A percentile compares a stretch with the other conserved stretches of the same genome.
Evolutionary conservation across 2,888 invertebrate genomes (phyloP).

Genomic region (Coelopa pilipes): DNA sequence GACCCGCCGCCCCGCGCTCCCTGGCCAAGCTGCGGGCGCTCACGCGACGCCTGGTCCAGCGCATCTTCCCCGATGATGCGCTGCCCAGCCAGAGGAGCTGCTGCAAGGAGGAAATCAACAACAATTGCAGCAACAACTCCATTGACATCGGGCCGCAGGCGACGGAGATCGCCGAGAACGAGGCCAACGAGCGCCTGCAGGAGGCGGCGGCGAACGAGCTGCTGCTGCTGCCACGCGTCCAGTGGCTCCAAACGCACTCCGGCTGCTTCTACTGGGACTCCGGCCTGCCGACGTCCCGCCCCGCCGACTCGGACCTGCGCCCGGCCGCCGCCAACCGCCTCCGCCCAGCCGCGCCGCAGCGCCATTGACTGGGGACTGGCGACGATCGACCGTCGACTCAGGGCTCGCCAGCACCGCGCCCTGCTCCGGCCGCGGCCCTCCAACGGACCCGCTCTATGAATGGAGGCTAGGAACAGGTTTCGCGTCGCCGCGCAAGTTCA

Average conservation of each 20-base stretch:
- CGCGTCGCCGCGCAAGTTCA: neutral
- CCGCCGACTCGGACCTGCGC: slow-evolving; percentile 21
- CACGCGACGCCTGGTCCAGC: slow-evolving; percentile 52
- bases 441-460: slow-evolving; percentile 7
- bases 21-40: slow-evolving; percentile 44
- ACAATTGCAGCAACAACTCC: slow-evolving; percentile 19
- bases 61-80: slow-evolving; percentile 36
- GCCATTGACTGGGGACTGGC: slow-evolving; percentile 13
- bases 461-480: slow-evolving; percentile 32
- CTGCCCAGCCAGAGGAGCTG: neutral
- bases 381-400: no score
- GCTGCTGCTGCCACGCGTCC: slow-evolving; percentile 45
- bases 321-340: neutral
- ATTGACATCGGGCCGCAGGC: slow-evolving; percentile 40
- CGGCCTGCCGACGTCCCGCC: slow-evolving; percentile 36
- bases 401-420: no score
- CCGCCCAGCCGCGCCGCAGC: neutral
- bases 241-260: slow-evolving; percentile 56
- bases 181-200: slow-evolving; percentile 59
- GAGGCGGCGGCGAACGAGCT: neutral
- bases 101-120: neutral
- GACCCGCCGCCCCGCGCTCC: slow-evolving; percentile 12
- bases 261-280: slow-evolving; percentile 62
- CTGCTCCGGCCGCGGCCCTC: neutral
- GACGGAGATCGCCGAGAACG: slow-evolving; percentile 61